These are phyloP conservation scores for Procavia capensis DNA, from an alignment of 2,113 vertebrate genomes.

Conservation along the genomic window DNA sequence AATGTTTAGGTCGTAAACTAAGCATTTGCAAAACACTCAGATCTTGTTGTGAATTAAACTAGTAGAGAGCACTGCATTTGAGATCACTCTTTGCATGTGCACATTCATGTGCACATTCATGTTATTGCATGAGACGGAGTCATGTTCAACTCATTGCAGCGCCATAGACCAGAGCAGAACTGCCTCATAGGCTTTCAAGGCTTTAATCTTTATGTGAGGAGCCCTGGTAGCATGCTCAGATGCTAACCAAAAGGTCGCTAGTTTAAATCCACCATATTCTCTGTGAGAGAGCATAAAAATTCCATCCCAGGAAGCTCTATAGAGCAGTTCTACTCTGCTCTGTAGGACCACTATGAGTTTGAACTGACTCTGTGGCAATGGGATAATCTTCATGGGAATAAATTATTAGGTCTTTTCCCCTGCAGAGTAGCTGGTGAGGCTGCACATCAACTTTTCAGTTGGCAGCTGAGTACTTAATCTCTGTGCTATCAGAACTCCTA, in stretches of 20 bases:
- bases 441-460: neutral
- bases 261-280: too few species aligned
- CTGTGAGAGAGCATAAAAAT: neutral
- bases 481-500: neutral
- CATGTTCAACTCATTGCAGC: neutral
- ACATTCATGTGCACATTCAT: neutral
- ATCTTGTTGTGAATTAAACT: neutral
- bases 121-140: neutral
- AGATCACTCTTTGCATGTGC: neutral
- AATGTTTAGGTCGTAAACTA: neutral
- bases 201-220: neutral
- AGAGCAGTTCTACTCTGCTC: neutral
- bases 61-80: neutral
- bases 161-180: neutral
- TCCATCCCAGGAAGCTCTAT: neutral
- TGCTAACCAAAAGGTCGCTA: neutral
- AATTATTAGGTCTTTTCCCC: neutral
- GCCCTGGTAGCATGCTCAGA: neutral
- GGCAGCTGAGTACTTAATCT: neutral
- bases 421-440: neutral
- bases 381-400: neutral
- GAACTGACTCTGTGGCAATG: neutral
- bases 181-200: neutral
- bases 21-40: neutral
- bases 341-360: neutral